Base-by-base conservation (phyloP, 2,888 invertebrate genomes). In the Danaus chrysippus region DNA sequence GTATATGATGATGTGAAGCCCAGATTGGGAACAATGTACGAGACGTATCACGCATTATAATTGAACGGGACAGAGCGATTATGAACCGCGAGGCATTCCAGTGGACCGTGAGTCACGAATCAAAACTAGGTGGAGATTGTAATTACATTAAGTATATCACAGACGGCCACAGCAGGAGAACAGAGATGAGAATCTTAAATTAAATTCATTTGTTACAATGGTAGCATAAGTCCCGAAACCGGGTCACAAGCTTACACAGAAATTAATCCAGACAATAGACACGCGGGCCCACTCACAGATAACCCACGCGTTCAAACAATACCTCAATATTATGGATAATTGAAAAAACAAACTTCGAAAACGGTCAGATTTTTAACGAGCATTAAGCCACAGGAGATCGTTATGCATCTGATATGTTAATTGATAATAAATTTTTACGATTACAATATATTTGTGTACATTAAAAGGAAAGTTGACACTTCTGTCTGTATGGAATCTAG, bases 91-190 rank as follows among this genome's bases (percentile, higher is more conserved):
- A 82, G 82, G 86, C 84, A 84, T 88, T 87, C 86, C 84, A 82
- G 82, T 78, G 76, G 79, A 76, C 85, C 89, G 90, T 89, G 90
- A 89, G 87, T 88, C 90, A 90, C 89, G 89, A 89, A 88, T 88
- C 88, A 89, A 87, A 88, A 78, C 87, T 86, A 70, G 77, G 79
- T 75, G 79, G 80, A 87, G 85, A 87, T 86, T 80, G 83, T 85
- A 87, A 89, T 87, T 88, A 89, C 79, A 76, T 78, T 76, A 82
- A 79, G 79, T 84, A 86, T 85, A 84, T 84, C 83, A 86, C 86
- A 87, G 79, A 82, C 82, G 83, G 82, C 83, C 82, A 84, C 81
- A 78, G 70, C 75, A 70, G 74, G 73, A 55, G 72, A 72, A 73
- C 62, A 54, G 64, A 74, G 73, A 74, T 77, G 78, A 77, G 72